Base-by-base conservation (phyloP, 2,113 vertebrate genomes). In the Triplophysa tibetana region DNA sequence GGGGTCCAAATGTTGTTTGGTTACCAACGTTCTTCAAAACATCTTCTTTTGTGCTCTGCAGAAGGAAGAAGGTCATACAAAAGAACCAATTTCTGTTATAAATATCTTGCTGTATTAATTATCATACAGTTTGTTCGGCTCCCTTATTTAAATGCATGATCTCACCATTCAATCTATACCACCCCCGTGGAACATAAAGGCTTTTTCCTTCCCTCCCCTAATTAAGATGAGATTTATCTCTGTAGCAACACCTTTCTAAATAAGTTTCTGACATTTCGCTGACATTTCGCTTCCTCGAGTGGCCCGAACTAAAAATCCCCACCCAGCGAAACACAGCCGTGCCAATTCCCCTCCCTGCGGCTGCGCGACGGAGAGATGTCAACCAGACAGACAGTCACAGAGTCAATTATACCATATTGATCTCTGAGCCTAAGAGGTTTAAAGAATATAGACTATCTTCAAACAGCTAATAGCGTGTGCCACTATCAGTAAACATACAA, bases 361-460 rank as follows among this genome's bases (percentile, higher is more conserved):
- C 85, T 79, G 68, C 79, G 50, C 69, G 43, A 79, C 10, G n/a
- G 80, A 79, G 65, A 81, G 66, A 86, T 83, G 83, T 89, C 86
- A 85, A 80, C 48, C 70, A 81, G 89, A 81, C 84, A 85, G 83
- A 86, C 87, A 86, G 83, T 83, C 79, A 85, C 60, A 88, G 88
- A 91, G 88, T 88, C 86, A 87, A 89, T 90, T 87, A 87, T 86
- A 82, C 86, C 82, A 88, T 82, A 87, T 83, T 89, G 88, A 91
- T 88, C 88, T 72, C 2, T 2, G 65, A 43, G 65, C 19, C 74
- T 81, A 50, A 52, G 26, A 75, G 73, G 70, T 81, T 78, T 84
- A 78, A 84, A 64, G 29, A 75, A 56, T 65, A 81, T 17, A 68
- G 70, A 78, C 45, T 78, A 52, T 48, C 63, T 66, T 26, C 38